A percentile compares a stretch with the other conserved stretches of the same genome.
These are phyloP conservation scores for Micronycteris hirsuta DNA, from an alignment of 2,113 vertebrate species.

Conservation along the genomic window DNA sequence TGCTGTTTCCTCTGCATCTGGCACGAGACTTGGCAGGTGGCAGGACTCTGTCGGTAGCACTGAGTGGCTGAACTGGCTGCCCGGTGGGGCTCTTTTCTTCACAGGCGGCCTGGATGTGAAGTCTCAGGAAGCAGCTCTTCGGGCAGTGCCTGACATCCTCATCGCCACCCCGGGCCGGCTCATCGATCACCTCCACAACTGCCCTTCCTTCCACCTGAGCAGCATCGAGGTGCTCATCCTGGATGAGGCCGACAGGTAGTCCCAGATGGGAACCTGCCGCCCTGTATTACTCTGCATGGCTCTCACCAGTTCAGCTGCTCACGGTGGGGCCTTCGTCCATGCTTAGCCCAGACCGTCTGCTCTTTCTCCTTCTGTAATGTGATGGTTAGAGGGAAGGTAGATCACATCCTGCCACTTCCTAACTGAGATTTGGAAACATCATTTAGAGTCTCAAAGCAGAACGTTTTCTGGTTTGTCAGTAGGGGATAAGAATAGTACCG, in stretches of 20 bases:
- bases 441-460: neutral
- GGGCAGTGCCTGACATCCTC: conserved; percentile 92
- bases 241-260: conserved; percentile 95
- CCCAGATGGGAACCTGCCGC: neutral
- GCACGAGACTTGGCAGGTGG: neutral
- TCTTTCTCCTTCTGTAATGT: neutral
- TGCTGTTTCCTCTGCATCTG: neutral
- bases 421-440: neutral
- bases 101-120: conserved; percentile 95
- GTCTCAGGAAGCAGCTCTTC: conserved; percentile 93
- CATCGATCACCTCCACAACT: conserved; percentile 98
- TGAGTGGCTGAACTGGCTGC: neutral
- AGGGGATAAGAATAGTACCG: neutral
- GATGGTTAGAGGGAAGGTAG: neutral
- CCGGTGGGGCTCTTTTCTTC: neutral
- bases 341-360: neutral
- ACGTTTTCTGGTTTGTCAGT: neutral
- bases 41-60: rapidly evolving
- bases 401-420: neutral
- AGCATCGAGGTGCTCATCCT: conserved; percentile 96
- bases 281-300: rapidly evolving
- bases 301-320: neutral
- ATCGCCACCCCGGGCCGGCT: conserved; percentile 95
- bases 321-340: neutral
- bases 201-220: conserved; percentile 93